Evolutionary conservation across 2,888 invertebrate species (phyloP).

Genomic region (Acanthosepion lycidas): DNA sequence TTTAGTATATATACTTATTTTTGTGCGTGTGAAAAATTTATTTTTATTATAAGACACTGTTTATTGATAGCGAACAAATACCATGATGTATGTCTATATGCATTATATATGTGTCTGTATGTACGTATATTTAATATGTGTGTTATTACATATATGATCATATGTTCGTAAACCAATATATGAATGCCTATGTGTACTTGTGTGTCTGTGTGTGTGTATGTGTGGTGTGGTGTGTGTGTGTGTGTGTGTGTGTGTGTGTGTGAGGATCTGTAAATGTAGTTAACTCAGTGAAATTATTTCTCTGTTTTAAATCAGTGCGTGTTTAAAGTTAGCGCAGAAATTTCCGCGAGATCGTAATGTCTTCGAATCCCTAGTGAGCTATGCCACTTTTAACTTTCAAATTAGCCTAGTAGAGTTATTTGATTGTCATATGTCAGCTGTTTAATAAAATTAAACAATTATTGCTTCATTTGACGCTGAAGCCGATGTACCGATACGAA

Average conservation of each 20-base stretch:
- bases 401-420: neutral
- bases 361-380: neutral
- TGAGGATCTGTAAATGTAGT: neutral
- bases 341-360: neutral
- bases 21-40: no score
- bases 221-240: neutral
- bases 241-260: neutral
- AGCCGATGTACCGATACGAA: neutral
- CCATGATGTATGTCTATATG: no score
- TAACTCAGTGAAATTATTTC: neutral
- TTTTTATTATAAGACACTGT: no score
- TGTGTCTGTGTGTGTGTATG: neutral
- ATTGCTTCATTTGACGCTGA: neutral
- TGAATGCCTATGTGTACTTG: neutral
- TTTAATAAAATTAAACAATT: conserved; percentile 16
- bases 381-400: neutral
- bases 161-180: neutral
- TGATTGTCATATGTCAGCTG: neutral
- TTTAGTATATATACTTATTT: no score
- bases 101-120: no score
- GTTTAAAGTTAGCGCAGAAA: neutral
- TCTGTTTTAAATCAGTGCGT: neutral
- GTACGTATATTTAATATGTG: neutral
- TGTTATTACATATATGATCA: neutral
- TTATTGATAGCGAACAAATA: no score